phyloP scores from a whole-genome alignment of 2,888 invertebrate genomes.

The Sinopyrophorus schimmeli region DNA sequence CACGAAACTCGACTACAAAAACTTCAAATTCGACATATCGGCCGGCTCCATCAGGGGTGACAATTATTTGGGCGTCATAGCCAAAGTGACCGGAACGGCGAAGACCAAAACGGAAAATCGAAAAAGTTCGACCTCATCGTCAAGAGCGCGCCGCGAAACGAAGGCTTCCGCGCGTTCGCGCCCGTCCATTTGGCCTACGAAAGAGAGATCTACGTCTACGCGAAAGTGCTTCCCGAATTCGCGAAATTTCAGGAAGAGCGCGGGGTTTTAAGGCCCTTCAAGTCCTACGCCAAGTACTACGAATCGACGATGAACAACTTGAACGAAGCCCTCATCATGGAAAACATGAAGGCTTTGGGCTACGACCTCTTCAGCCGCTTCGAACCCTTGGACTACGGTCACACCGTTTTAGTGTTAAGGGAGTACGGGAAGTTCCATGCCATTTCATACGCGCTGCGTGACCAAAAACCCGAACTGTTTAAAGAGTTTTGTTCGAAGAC shows the following conservation, averaged over 20 bases:
- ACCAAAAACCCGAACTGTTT: constrained; percentile 36
- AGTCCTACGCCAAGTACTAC: constrained; percentile 25
- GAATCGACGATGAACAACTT: constrained; percentile 23
- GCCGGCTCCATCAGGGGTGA: constrained; percentile 40
- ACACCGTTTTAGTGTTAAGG: constrained; percentile 37
- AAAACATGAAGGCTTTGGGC: constrained; percentile 37
- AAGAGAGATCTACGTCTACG: constrained; percentile 42
- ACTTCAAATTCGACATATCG: constrained; percentile 4
- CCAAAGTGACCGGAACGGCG: constrained; percentile 31
- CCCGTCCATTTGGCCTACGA: constrained; percentile 38
- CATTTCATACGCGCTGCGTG: constrained; percentile 40
- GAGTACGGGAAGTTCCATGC: constrained; percentile 43
- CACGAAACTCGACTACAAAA: constrained; percentile 12
- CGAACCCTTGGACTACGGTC: constrained; percentile 38
- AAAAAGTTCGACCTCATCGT: constrained; percentile 38
- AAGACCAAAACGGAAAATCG: constrained; percentile 20
- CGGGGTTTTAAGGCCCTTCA: constrained; percentile 28
- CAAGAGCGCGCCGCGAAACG: constrained; percentile 39
- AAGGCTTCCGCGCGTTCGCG: constrained; percentile 33
- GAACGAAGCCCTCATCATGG: constrained; percentile 38
- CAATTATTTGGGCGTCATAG: constrained; percentile 43
- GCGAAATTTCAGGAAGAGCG: constrained; percentile 36
- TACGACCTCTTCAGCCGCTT: constrained; percentile 20
- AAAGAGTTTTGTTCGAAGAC: constrained; percentile 23
- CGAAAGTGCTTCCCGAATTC: constrained; percentile 37